Evolutionary conservation across 1,140 invertebrate genomes (phyloP).

Genomic region (Nylanderia fulva): DNA sequence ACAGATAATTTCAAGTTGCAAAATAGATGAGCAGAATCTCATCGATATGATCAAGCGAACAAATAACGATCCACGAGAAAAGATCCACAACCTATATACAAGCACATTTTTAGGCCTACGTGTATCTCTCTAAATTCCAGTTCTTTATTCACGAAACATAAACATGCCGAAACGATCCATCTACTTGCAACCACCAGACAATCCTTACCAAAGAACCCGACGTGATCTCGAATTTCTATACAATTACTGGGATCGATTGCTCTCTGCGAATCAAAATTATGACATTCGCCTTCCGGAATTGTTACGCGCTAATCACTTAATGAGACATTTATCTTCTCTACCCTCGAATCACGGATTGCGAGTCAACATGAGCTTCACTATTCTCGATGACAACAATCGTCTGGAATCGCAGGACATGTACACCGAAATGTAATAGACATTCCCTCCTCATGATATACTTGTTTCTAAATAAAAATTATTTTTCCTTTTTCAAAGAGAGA

Average conservation of each 20-base stretch:
- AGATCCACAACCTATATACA: constrained; percentile 16
- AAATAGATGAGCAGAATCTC: neutral
- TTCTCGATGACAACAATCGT: constrained; percentile 23
- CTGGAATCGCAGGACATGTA: constrained; percentile 2
- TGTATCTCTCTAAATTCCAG: constrained; percentile 52
- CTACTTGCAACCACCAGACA: constrained; percentile 33
- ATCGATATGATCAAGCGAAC: constrained; percentile 3
- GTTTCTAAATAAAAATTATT: neutral
- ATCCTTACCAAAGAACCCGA: constrained; percentile 23
- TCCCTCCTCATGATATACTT: neutral
- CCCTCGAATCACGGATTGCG: constrained; percentile 31
- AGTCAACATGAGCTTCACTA: constrained; percentile 59
- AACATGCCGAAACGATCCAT: constrained; percentile 63
- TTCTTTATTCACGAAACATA: constrained; percentile 25
- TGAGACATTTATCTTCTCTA: constrained; percentile 14
- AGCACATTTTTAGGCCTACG: constrained; percentile 13
- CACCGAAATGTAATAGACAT: neutral
- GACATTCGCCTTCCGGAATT: constrained; percentile 14
- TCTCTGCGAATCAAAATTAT: constrained; percentile 3
- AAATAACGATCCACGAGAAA: constrained; percentile 24
- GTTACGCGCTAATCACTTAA: constrained; percentile 30
- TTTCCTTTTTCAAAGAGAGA: neutral
- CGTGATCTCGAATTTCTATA: constrained; percentile 47
- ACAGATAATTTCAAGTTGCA: constrained; percentile 21
- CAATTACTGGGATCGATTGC: constrained; percentile 32